Percentiles rank a stretch among this genome's conserved stretches.
Evolutionary conservation across 2,888 invertebrate species (phyloP).

Genomic region (Prosapia bicincta): DNA sequence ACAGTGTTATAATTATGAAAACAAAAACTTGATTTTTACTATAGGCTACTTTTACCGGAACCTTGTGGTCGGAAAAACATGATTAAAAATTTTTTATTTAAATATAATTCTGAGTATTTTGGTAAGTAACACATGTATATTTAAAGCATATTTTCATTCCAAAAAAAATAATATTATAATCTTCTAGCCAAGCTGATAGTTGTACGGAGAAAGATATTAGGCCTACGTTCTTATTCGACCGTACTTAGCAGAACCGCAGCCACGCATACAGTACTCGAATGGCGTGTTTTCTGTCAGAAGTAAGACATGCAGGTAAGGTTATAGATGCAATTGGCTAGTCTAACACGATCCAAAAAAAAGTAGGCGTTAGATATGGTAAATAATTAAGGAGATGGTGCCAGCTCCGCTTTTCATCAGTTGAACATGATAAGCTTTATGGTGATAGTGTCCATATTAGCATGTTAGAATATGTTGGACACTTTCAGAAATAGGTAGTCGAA

Average conservation of each 20-base stretch:
- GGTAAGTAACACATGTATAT: background rate
- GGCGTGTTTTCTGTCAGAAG: background rate
- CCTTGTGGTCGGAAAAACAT: too few species aligned
- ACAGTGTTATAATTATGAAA: too few species aligned
- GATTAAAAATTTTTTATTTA: too few species aligned
- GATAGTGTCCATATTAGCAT: background rate
- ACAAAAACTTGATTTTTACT: too few species aligned
- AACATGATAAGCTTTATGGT: background rate
- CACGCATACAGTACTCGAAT: background rate
- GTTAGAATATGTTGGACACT: background rate
- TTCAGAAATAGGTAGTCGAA: background rate
- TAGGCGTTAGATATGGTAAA: background rate
- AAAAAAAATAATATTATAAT: background rate
- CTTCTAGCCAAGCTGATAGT: too few species aligned
- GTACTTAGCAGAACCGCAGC: constrained; percentile 6
- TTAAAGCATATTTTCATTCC: background rate
- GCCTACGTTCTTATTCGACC: background rate
- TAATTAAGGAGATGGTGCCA: background rate
- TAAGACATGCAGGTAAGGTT: constrained; percentile 1
- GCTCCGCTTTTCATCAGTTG: background rate
- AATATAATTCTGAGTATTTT: too few species aligned
- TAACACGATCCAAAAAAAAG: background rate
- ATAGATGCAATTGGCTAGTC: background rate
- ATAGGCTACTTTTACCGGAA: too few species aligned
- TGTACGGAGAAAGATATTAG: background rate